Conservation (phyloP, 2,888 invertebrate species). For the Rhamnusium bicolor region DNA sequence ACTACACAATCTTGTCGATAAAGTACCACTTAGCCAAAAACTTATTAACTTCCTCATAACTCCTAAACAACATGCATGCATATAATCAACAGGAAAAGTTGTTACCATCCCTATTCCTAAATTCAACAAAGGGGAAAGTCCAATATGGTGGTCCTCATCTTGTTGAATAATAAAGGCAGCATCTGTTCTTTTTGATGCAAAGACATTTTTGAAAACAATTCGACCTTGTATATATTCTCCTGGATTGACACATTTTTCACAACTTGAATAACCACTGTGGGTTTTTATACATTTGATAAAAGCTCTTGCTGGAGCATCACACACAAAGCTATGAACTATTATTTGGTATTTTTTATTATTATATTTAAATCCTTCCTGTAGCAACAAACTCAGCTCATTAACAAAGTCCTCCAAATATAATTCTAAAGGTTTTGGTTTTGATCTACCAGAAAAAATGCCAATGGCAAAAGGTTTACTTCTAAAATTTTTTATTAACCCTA, state of each 20-base stretch:
- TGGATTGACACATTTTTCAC: too few relatives aligned
- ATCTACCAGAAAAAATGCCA: not conserved
- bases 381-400: not conserved
- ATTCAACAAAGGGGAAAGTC: slow-evolving; percentile 21
- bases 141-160: too few relatives aligned
- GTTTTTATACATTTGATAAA: too few relatives aligned
- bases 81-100: slow-evolving; percentile 36
- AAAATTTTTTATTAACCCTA: slow-evolving; percentile 1
- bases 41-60: slow-evolving; percentile 31
- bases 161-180: too few relatives aligned
- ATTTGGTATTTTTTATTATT: not conserved
- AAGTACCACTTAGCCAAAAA: slow-evolving; percentile 29
- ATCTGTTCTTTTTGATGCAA: too few relatives aligned
- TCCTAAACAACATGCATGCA: slow-evolving; percentile 37
- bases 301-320: too few relatives aligned
- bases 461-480: not conserved
- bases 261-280: too few relatives aligned
- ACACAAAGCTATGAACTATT: too few relatives aligned
- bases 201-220: too few relatives aligned
- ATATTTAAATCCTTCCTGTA: not conserved
- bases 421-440: too few relatives aligned
- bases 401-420: not conserved
- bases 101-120: slow-evolving; percentile 20
- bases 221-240: too few relatives aligned
- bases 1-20: slow-evolving; percentile 18